A percentile compares a stretch with the other conserved stretches of the same genome.
phyloP scores from a whole-genome alignment of 2,113 vertebrate genomes.

The Oryzias celebensis region DNA sequence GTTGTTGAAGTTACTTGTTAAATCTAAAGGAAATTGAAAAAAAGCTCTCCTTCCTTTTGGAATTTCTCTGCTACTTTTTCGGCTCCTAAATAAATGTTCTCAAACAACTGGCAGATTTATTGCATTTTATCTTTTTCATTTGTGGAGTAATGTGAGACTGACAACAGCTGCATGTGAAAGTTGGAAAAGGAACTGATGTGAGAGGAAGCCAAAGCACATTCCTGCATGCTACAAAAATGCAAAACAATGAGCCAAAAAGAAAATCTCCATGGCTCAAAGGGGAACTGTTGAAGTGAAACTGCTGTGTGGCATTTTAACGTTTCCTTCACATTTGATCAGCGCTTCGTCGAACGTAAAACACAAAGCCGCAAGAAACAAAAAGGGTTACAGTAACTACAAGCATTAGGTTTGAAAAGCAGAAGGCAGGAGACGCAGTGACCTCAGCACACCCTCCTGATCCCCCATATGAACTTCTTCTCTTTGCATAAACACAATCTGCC shows the following conservation, averaged over 20 bases:
- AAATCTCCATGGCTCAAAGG: background rate
- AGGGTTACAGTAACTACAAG: background rate
- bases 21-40: no score
- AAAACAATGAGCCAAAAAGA: background rate
- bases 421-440: background rate
- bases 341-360: background rate
- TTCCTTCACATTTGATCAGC: slow-evolving; percentile 7
- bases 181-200: slow-evolving; percentile 1
- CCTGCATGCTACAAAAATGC: background rate
- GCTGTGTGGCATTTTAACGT: slow-evolving; percentile 1
- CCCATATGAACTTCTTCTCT: background rate
- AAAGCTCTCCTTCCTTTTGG: background rate
- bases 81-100: no score
- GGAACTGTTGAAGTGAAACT: background rate
- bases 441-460: background rate
- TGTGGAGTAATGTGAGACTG: background rate
- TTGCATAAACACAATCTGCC: background rate
- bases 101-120: no score
- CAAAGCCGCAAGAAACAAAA: background rate
- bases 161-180: background rate
- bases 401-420: background rate
- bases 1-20: no score
- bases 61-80: no score
- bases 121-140: background rate
- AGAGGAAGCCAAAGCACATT: background rate